Evolutionary conservation across 2,797 vertebrate species (phyloP), one percentile per base, ranked within the genome.

Genomic region (Neosilurus hyrtlii): DNA sequence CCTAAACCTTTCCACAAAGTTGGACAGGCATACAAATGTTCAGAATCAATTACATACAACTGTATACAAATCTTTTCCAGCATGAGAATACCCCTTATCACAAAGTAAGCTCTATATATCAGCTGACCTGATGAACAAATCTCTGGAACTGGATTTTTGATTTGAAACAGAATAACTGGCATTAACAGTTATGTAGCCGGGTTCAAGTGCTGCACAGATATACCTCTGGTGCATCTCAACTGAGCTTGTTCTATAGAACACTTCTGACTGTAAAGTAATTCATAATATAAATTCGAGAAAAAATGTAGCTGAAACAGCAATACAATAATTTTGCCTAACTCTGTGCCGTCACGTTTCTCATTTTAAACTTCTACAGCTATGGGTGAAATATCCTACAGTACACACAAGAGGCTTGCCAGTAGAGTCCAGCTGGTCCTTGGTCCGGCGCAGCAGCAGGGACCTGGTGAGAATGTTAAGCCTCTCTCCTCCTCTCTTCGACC

Each of bases 401-500:
- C 56, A 22, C 94, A 98, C 97, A 96, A 99, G 92, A 16, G 96
- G 96, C 81, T 94, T 96, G 82, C 97, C 98, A 0, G 89, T 9
- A 0, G 94, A 92, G 90, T 99, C 97, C 86, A 83, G 85, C 82
- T 99, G 96, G 83, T 95, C 88, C 88, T 99, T 99, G 86, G 95
- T 97, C 84, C 98, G 94, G 87, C 97, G 91, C 74, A 99, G 89
- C 88, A 99, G 92, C 68, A 99, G 95, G 74, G 91, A 94, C 90
- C 90, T 95, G 15, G 96, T 98, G 90, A 99, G 94, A 88, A 99
- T 95, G 88, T 95, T 96, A 62, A 99, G 92, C 79, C 97, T 93
- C 88, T 99, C 97, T 84, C 94, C 92, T 87, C 98, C 97, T 86
- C 96, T 95, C 59, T 91, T 93, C n/a, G 96, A 97, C 82, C 95